These are phyloP conservation scores for Drosophila longiperda DNA, from an alignment of 2,888 invertebrate species.

Conservation along the genomic window DNA sequence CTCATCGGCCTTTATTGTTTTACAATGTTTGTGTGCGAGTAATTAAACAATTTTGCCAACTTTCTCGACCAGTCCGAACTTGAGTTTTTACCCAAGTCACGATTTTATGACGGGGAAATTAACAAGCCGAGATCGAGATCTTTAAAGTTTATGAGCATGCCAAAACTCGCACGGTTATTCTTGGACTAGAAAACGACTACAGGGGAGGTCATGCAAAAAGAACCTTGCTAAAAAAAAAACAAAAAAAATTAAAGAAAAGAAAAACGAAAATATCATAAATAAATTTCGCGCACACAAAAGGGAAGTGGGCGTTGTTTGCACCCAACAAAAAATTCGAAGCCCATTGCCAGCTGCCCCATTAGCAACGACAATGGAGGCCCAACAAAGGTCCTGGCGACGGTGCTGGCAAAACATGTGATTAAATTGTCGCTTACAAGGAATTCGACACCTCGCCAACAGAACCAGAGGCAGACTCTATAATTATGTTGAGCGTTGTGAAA, in stretches of 20 bases:
- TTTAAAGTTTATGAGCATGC: conserved; percentile 52
- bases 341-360: conserved; percentile 64
- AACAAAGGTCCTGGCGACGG: conserved; percentile 47
- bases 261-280: conserved; percentile 26
- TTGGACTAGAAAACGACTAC: conserved; percentile 19
- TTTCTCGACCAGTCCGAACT: conserved; percentile 48
- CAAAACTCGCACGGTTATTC: conserved; percentile 54
- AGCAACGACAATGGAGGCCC: conserved; percentile 45
- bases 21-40: conserved; percentile 67
- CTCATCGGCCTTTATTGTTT: conserved; percentile 65
- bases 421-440: conserved; percentile 74
- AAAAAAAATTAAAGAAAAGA: conserved; percentile 8
- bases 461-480: conserved; percentile 53
- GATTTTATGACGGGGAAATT: conserved; percentile 57
- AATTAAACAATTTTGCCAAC: conserved; percentile 71
- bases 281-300: conserved; percentile 44
- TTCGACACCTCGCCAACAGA: conserved; percentile 62
- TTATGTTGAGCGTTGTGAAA: conserved; percentile 40
- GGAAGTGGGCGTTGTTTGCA: conserved; percentile 74
- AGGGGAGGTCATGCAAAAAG: conserved; percentile 42
- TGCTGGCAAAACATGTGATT: conserved; percentile 73
- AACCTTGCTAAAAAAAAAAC: conserved; percentile 31
- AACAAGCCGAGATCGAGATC: conserved; percentile 50
- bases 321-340: conserved; percentile 37
- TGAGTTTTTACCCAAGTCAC: conserved; percentile 52